phyloP scores from a whole-genome alignment of 2,797 vertebrate species.

The Margarornis squamiger region DNA sequence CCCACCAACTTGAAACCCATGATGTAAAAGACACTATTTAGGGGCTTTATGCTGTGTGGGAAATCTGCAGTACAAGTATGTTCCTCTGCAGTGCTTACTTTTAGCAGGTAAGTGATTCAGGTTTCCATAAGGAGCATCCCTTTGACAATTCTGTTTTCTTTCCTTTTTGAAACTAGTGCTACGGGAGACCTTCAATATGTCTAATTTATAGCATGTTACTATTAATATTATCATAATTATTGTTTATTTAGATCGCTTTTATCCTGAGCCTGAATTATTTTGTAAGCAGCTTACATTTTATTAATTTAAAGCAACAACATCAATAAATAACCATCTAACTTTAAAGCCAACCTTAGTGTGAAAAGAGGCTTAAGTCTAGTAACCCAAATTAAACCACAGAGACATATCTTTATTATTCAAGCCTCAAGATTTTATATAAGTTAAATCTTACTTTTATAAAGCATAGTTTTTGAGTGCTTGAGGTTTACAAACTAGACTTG shows the following conservation, averaged over 20 bases:
- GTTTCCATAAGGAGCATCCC: not conserved
- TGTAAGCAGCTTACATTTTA: not conserved
- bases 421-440: not conserved
- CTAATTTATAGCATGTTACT: not conserved
- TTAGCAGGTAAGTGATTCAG: not conserved
- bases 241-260: not conserved
- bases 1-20: not conserved
- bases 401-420: not conserved
- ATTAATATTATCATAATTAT: not conserved
- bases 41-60: not conserved
- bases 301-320: not conserved
- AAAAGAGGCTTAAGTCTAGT: not conserved
- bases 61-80: not conserved
- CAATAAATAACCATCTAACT: not conserved
- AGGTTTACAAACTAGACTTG: not conserved
- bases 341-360: not conserved
- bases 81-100: not conserved
- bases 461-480: not conserved
- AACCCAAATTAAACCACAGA: not conserved
- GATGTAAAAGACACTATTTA: constrained; percentile 15
- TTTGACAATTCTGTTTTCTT: not conserved
- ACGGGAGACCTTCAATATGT: not conserved
- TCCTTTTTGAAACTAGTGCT: not conserved
- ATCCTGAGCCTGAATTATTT: not conserved
- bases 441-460: not conserved